Conservation (phyloP, 2,888 invertebrate species). For the Neoitamus cyanurus region DNA sequence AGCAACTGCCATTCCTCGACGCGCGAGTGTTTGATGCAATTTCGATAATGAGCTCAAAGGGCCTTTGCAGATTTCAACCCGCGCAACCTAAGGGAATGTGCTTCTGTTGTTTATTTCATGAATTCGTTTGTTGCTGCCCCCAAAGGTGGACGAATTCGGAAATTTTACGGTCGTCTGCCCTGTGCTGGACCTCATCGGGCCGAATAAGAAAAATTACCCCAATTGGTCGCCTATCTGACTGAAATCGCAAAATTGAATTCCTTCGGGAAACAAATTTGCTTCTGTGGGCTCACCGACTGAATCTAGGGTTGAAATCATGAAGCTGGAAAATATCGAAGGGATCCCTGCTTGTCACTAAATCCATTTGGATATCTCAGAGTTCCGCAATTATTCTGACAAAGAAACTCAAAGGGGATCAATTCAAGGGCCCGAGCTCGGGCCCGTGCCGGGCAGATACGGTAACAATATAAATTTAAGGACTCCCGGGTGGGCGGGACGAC, state of each 20-base stretch:
- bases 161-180: not conserved
- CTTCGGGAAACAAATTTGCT: not conserved
- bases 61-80: not conserved
- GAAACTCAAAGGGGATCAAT: not conserved
- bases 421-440: not conserved
- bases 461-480: not conserved
- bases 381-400: not conserved
- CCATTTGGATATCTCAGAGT: not conserved
- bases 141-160: not conserved
- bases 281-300: not conserved
- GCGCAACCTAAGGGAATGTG: not conserved
- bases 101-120: not conserved
- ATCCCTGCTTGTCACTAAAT: not conserved
- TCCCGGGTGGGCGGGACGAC: not conserved
- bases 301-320: not conserved
- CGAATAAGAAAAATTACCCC: not conserved
- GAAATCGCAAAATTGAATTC: constrained; percentile 1
- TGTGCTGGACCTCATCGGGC: not conserved
- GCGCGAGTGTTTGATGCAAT: not conserved
- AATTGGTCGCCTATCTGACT: not conserved
- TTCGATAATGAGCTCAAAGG: not conserved
- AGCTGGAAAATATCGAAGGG: not conserved
- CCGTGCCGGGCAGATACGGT: not conserved
- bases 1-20: not conserved
- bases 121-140: not conserved